phyloP scores from a whole-genome alignment of 2,888 invertebrate genomes.

The Diogma glabrata region DNA sequence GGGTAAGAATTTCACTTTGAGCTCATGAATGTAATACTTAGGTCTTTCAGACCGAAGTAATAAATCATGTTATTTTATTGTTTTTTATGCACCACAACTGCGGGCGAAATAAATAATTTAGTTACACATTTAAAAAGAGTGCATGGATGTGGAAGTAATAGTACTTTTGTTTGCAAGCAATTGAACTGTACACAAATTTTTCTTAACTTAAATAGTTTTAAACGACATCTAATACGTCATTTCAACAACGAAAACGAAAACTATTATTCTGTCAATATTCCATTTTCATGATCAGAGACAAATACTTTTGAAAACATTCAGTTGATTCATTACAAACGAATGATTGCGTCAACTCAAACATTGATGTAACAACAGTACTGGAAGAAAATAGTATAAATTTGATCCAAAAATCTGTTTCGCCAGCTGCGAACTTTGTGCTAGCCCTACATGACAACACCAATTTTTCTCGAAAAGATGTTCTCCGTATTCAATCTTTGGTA shows the following conservation, averaged over 20 bases:
- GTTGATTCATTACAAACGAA: no score
- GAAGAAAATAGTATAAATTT: no score
- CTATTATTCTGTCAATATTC: background rate
- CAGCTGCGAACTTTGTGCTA: background rate
- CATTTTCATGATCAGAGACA: no score
- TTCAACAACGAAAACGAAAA: background rate
- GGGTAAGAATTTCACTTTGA: no score
- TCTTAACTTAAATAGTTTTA: background rate
- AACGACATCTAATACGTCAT: background rate
- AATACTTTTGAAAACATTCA: no score
- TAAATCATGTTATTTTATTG: no score
- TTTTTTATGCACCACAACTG: background rate
- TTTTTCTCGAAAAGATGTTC: background rate
- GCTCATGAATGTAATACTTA: no score
- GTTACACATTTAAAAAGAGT: background rate
- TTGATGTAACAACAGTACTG: no score
- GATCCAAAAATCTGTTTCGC: background rate
- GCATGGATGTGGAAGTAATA: background rate
- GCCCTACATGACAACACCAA: background rate
- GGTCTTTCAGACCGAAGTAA: no score
- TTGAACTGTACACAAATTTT: background rate
- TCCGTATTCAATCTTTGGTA: background rate
- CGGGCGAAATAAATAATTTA: background rate
- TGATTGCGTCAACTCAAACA: no score
- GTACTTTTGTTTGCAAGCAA: conserved; percentile 1